Base-by-base conservation (phyloP, 2,797 vertebrate genomes). In the Siniperca obscura region DNA sequence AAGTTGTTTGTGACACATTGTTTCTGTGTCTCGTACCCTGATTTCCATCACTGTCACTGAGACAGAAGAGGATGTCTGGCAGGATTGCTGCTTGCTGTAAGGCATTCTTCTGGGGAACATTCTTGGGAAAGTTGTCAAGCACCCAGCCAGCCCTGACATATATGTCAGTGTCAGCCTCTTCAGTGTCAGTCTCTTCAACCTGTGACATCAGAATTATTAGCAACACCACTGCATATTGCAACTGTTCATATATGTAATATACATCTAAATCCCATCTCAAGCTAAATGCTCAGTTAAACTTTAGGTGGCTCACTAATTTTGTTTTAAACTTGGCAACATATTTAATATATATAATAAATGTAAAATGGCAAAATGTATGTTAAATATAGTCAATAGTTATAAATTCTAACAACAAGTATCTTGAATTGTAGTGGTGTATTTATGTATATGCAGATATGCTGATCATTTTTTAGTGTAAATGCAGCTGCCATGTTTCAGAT, bases 121-220 rank as follows among this genome's bases (percentile, higher is more conserved):
- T 91, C 36, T 90, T 84, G 64, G 98, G 97, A 78, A 96, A 97
- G 93, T 98, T 97, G 90, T 99, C 97, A 61, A 99, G 88, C 70
- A 99, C 94, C 98, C 98, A 99, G 34, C 97, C 97, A 80, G 95
- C 95, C 80, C 81, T 92, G 65, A 81, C 74, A 38, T 94, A 87
- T 57, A 90, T 91, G 80, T 91, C 94, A 62, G 86, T 55, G 90
- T 96, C 94, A 9, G 85, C 76, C 52, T 92, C 92, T 62, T 95
- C 46, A 19, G 4, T 17, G 89, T 96, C 94, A 10, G 84, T 73
- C 50, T 93, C 91, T 65, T 95, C 90, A 85, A 93, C 92, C 96
- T 96, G 88, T 76, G 65, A 89, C 52, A 87, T 59, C 12, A 46
- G 4, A 38, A 64, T 34, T 30, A 55, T 42, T 44, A 21, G 55